phyloP scores from a whole-genome alignment of 2,888 invertebrate genomes.

The Phymatocera aterrima region DNA sequence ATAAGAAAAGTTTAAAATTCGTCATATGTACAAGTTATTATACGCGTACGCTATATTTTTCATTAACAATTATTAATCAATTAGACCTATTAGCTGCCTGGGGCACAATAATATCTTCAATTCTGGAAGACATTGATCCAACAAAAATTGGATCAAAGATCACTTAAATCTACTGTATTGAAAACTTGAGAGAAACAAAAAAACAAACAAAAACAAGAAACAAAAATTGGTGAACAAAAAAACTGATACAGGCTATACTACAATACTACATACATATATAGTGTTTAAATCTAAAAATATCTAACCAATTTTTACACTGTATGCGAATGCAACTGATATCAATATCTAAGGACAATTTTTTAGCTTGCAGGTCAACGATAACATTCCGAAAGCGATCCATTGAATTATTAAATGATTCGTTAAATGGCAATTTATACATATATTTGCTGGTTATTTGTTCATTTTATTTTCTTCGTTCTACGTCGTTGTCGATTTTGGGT shows the following conservation, averaged over 20 bases:
- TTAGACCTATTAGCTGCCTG: slow-evolving; percentile 56
- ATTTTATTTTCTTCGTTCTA: too few relatives aligned
- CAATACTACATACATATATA: neutral
- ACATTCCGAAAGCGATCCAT: neutral
- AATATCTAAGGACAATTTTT: slow-evolving; percentile 42
- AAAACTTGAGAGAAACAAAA: too few relatives aligned
- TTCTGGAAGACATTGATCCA: slow-evolving; percentile 66
- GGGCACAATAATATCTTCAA: slow-evolving; percentile 67
- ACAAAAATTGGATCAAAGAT: slow-evolving; percentile 39
- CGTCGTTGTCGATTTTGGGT: too few relatives aligned
- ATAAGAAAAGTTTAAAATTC: too few relatives aligned
- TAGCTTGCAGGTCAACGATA: slow-evolving; percentile 9
- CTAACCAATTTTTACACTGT: slow-evolving; percentile 22
- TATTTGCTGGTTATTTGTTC: too few relatives aligned
- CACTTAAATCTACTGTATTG: slow-evolving; percentile 3
- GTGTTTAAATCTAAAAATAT: slow-evolving; percentile 12
- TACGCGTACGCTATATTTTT: neutral
- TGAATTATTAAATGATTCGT: too few relatives aligned
- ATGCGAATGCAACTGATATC: slow-evolving; percentile 30
- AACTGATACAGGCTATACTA: neutral
- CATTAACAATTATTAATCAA: slow-evolving; percentile 9
- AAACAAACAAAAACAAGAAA: too few relatives aligned
- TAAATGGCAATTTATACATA: too few relatives aligned
- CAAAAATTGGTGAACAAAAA: neutral
- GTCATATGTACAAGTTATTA: too few relatives aligned